These are phyloP conservation scores for Manis crassicaudata DNA, from an alignment of 2,797 vertebrate genomes.

Conservation along the genomic window DNA sequence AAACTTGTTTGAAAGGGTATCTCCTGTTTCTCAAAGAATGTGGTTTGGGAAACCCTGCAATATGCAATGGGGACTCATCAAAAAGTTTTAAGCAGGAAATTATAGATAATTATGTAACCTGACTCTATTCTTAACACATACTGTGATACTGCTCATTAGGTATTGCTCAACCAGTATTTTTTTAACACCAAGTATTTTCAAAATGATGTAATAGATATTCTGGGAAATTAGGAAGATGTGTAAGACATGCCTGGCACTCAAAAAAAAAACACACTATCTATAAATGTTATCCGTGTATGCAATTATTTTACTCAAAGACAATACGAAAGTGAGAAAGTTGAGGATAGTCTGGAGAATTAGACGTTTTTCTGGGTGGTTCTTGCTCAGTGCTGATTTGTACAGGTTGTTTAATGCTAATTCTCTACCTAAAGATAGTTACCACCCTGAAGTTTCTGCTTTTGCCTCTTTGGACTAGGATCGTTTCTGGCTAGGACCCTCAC, in stretches of 20 bases:
- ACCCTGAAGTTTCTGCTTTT: neutral
- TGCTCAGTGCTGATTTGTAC: neutral
- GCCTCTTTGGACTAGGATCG: neutral
- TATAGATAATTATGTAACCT: neutral
- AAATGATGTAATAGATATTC: neutral
- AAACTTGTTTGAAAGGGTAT: neutral
- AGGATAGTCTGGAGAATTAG: neutral
- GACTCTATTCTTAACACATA: conserved; percentile 9
- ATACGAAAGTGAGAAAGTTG: neutral
- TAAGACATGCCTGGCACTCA: neutral
- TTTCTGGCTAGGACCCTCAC: neutral
- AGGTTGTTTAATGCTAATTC: conserved; percentile 17
- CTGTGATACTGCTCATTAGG: neutral
- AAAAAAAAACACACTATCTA: neutral
- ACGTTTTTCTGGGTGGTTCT: neutral
- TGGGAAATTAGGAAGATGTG: conserved; percentile 2
- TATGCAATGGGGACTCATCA: neutral
- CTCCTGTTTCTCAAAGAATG: neutral
- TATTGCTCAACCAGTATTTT: conserved; percentile 5
- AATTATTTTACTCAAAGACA: conserved; percentile 21
- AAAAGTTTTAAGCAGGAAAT: neutral
- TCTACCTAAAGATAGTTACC: neutral
- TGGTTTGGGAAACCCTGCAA: conserved; percentile 5
- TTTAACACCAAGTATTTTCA: conserved; percentile 38
- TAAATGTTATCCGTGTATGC: neutral